Conservation (phyloP, 2,888 invertebrate species). For the Chrysolina oricalcia region DNA sequence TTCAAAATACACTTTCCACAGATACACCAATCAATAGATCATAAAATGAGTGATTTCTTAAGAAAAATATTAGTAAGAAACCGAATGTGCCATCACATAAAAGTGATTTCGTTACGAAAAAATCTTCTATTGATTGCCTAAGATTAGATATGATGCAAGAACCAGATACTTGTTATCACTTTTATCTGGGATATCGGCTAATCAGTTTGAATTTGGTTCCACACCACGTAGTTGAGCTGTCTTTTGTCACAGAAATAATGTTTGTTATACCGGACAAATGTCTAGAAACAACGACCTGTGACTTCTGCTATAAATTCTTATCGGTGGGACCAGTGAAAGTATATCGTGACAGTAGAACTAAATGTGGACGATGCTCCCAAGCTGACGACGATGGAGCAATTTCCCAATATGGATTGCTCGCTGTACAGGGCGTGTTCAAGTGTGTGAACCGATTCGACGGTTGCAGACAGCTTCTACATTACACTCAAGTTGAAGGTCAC, state of each 20-base stretch:
- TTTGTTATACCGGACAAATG: conserved; percentile 30
- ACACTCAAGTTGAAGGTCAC: conserved; percentile 36
- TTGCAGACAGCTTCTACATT: conserved; percentile 35
- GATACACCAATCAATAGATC: too few relatives aligned
- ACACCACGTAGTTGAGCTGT: too few relatives aligned
- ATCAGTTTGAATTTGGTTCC: too few relatives aligned
- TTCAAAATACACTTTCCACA: too few relatives aligned
- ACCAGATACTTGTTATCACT: too few relatives aligned
- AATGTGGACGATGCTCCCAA: conserved; percentile 45
- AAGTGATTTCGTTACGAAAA: too few relatives aligned
- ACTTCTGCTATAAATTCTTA: conserved; percentile 39
- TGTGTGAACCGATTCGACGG: conserved; percentile 45
- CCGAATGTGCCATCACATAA: too few relatives aligned
- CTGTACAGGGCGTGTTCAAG: conserved; percentile 33
- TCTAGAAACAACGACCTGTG: conserved; percentile 29
- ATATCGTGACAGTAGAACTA: conserved; percentile 32
- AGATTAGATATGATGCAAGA: too few relatives aligned
- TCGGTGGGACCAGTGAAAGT: conserved; percentile 39
- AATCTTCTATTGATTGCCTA: too few relatives aligned
- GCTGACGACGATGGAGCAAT: conserved; percentile 34
- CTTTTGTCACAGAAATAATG: background rate
- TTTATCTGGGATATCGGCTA: too few relatives aligned
- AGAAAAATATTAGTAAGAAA: too few relatives aligned
- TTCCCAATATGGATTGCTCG: conserved; percentile 29
- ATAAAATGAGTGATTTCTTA: too few relatives aligned